These are phyloP conservation scores for Delia radicum DNA, from an alignment of 1,140 invertebrate genomes.

Conservation along the genomic window DNA sequence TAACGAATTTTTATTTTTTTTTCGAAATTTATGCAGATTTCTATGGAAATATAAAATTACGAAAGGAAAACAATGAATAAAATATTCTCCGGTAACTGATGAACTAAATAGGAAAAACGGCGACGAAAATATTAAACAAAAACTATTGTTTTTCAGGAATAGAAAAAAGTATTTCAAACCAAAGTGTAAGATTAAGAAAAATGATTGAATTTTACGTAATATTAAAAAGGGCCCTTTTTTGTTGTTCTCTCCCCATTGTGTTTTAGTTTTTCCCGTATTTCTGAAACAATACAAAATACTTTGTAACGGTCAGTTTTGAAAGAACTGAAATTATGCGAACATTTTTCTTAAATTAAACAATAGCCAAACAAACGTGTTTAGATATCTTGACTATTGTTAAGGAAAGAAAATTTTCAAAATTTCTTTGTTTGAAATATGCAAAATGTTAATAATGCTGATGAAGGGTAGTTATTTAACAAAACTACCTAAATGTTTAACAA, in stretches of 20 bases:
- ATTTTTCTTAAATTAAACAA: background rate
- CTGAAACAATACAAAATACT: background rate
- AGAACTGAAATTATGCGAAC: background rate
- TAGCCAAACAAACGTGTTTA: background rate
- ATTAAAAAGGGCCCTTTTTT: background rate
- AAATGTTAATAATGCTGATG: background rate
- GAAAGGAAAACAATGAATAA: too few species aligned
- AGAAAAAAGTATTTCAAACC: background rate
- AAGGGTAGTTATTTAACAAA: background rate
- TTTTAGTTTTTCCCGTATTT: background rate
- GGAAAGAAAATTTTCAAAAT: background rate
- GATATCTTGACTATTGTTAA: background rate
- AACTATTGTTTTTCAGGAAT: background rate
- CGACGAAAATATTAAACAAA: background rate
- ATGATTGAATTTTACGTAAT: slow-evolving; percentile 17
- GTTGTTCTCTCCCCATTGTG: background rate
- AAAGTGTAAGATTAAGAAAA: slow-evolving; percentile 12
- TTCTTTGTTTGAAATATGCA: background rate
- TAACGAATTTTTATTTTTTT: too few species aligned
- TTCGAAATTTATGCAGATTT: background rate
- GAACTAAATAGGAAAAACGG: background rate
- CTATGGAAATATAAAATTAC: background rate
- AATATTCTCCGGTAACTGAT: background rate
- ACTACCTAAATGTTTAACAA: background rate
- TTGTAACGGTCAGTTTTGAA: slow-evolving; percentile 15